Base-by-base conservation (phyloP, 2,113 vertebrate genomes). In the Petrocephalus zakoni region DNA sequence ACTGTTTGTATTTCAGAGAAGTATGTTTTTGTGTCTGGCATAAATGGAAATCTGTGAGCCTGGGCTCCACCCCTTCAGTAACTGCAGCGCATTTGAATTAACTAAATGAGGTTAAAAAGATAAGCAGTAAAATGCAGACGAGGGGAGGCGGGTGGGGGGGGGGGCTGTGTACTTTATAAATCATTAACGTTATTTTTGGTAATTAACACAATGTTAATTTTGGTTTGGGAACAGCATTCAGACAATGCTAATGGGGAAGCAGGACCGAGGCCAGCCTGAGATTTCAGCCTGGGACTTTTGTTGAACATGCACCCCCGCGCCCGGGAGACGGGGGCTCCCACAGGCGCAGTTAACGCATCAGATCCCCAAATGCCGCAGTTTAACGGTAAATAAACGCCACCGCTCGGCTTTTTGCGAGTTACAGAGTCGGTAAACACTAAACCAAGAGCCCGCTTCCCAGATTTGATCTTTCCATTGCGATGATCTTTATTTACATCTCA, bases 1-100 rank as follows among this genome's bases (percentile, higher is more conserved):
- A 98, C 96, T 99, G 97, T 99, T 99, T 99, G 98, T 98, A 99
- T 99, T 98, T 98, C 98, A 96, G 97, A 98, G 97, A 96, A 97
- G 96, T 98, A 96, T 97, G 97, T 97, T 97, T 96, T 96, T 86
- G 72, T 91, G 87, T 92, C 91, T 91, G 95, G 96, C 97, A 96
- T 97, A 97, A 97, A 98, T 98, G 96, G 96, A 97, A 98, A 98
- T 97, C 97, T 96, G 96, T 94, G 93, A 96, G 96, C 98, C 95
- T 96, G 95, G 94, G 96, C 96, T 94, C 93, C 95, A 94, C 94
- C 96, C 97, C 96, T 96, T 95, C 96, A 96, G 96, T 96, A 97
- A 98, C 97, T 98, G 96, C 97, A 96, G 96, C 96, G 97, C 97
- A 97, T 97, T 98, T 98, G 97, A 97, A 98, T 99, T 97, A 98